Percentiles rank a stretch among this genome's conserved stretches.
Conservation (phyloP, 2,113 vertebrate genomes). For the Psittacara wagleri region DNA sequence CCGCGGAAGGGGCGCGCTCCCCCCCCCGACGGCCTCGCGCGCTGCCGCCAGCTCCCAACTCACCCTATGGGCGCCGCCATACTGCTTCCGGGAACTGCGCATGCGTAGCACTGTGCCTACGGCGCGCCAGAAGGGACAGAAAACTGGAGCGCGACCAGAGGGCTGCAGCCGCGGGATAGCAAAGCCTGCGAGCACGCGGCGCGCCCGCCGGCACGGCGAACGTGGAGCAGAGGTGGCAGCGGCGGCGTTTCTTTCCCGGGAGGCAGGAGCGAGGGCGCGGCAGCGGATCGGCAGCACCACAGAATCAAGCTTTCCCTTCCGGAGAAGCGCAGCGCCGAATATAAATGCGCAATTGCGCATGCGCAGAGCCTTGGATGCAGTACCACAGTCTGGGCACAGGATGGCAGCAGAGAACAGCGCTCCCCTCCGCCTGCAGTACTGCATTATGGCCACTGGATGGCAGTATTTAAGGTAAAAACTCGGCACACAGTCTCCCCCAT, state of each 20-base stretch:
- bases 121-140: not conserved
- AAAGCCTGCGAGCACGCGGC: not conserved
- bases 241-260: not conserved
- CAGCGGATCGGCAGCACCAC: not conserved
- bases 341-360: not conserved
- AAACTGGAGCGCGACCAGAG: not conserved
- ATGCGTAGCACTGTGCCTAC: not conserved
- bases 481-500: no score
- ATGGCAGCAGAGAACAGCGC: not conserved
- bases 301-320: not conserved
- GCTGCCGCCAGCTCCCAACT: no score
- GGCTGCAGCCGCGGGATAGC: not conserved
- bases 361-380: not conserved
- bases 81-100: not conserved
- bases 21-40: no score
- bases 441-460: not conserved
- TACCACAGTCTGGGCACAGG: not conserved
- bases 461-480: no score
- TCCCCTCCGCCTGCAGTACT: no score
- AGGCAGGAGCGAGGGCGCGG: not conserved
- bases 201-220: no score
- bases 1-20: not conserved
- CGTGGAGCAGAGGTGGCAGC: not conserved
- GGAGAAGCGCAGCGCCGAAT: not conserved
- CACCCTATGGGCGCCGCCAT: not conserved